Conservation (phyloP, 2,113 vertebrate genomes). For the Sebastes fasciatus region DNA sequence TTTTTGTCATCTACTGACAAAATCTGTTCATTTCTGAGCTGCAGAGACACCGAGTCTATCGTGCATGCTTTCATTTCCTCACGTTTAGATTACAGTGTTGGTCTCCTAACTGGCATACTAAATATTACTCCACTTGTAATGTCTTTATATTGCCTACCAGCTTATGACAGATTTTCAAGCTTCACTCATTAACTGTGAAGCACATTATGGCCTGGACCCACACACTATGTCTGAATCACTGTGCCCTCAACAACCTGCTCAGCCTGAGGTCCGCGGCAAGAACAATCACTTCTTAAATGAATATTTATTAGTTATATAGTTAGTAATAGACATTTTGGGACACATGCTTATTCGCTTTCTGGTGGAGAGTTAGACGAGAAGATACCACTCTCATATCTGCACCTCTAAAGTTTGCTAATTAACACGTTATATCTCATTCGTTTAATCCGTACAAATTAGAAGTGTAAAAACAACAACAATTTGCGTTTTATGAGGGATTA, state of each 20-base stretch:
- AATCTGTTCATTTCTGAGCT: background rate
- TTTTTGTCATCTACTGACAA: background rate
- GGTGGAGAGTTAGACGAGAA: background rate
- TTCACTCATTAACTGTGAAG: conserved; percentile 2
- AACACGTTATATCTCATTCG: too few species aligned
- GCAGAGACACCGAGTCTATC: background rate
- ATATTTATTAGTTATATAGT: background rate
- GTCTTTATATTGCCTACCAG: background rate
- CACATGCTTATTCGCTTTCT: background rate
- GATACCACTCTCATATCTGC: too few species aligned
- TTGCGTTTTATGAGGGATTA: background rate
- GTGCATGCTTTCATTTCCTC: background rate
- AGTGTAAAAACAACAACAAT: background rate
- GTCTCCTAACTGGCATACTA: background rate
- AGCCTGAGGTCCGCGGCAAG: background rate
- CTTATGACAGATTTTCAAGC: conserved; percentile 1
- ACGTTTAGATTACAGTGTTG: background rate
- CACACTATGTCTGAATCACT: background rate
- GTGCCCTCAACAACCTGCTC: background rate
- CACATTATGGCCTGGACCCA: background rate
- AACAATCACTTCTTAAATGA: background rate
- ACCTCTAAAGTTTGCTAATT: too few species aligned
- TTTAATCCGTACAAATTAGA: background rate
- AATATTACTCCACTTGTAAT: background rate
- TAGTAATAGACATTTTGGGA: background rate